These are phyloP conservation scores for Stramonita haemastoma DNA, from an alignment of 2,888 invertebrate species.

Conservation along the genomic window DNA sequence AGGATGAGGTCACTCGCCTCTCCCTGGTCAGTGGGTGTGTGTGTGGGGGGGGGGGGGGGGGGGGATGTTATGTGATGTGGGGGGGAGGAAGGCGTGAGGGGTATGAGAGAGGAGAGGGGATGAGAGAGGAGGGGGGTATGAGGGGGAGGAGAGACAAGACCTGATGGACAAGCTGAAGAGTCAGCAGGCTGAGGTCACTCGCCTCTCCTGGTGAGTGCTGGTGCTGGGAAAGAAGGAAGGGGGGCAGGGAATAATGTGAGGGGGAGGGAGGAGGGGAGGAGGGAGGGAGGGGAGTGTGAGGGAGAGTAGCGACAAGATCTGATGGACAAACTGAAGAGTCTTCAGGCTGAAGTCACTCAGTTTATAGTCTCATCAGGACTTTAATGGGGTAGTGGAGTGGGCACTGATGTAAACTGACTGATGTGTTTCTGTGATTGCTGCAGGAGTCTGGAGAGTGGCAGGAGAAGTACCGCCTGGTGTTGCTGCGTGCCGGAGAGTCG, in stretches of 20 bases:
- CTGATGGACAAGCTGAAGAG: slow-evolving; percentile 59
- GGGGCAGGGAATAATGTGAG: neutral
- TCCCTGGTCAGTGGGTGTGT: slow-evolving; percentile 31
- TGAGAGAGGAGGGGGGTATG: neutral
- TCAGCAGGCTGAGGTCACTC: slow-evolving; percentile 57
- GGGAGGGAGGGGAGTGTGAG: no score
- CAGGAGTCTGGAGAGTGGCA: slow-evolving; percentile 60
- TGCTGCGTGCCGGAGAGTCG: slow-evolving; percentile 53
- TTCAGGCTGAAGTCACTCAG: no score
- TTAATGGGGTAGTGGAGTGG: no score
- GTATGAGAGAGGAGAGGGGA: neutral
- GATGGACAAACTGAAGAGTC: no score
- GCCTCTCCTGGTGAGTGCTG: slow-evolving; percentile 25
- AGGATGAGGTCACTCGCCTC: slow-evolving; percentile 53
- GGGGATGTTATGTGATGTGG: neutral
- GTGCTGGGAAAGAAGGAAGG: neutral
- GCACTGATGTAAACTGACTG: no score
- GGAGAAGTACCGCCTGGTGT: slow-evolving; percentile 58
- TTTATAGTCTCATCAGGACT: no score
- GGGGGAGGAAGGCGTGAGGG: no score
- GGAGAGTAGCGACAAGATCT: no score
- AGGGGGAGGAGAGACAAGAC: slow-evolving; percentile 51
- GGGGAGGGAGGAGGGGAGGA: no score
- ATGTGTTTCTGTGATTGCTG: no score
- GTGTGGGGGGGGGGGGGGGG: neutral